Base-by-base conservation (phyloP, 2,888 invertebrate genomes). In the Nebria salina region DNA sequence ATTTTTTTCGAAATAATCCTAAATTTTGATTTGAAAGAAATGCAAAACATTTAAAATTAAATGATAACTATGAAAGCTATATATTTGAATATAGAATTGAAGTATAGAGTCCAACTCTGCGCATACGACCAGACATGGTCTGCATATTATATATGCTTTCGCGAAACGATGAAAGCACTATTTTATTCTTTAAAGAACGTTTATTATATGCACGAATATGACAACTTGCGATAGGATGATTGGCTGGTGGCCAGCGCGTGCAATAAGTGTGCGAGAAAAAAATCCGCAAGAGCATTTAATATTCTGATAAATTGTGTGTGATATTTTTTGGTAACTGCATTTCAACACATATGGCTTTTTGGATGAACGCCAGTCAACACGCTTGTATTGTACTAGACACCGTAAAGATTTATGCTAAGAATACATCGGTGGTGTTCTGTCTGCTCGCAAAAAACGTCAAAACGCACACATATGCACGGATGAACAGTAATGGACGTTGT, bases 291-390 rank as follows among this genome's bases (percentile, higher is more conserved):
- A 54, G 74, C 79, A 66, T 79, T 70, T 79, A 79, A 79, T 79
- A 79, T 79, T 79, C 79, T 79, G 79, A 79, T 75, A 79, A 79
- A 79, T 79, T 79, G 79, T 79, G 79, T 79, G 74, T 75, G 54
- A 54, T 54, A 11, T 54, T 54, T 54, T 54, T 54, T 54, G 8
- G 54, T 54, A 54, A 54, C 54, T 75, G 43, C 65, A 66, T 75
- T 79, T 79, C 79, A 75, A 74, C 75, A 74, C 74, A 75, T 75
- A 42, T 75, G 79, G 79, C 75, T 75, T 74, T 20, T 79, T 79
- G 79, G 79, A 79, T 66, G 66, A 11, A 41, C 68, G 79, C 79
- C 79, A 79, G 68, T 79, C 78, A 25, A 25, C 72, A 70, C 70
- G 70, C 70, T 70, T 70, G 72, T 77, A 77, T 77, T 72, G 76